Base-by-base conservation (phyloP, 2,797 vertebrate genomes). In the Iguana delicatissima region DNA sequence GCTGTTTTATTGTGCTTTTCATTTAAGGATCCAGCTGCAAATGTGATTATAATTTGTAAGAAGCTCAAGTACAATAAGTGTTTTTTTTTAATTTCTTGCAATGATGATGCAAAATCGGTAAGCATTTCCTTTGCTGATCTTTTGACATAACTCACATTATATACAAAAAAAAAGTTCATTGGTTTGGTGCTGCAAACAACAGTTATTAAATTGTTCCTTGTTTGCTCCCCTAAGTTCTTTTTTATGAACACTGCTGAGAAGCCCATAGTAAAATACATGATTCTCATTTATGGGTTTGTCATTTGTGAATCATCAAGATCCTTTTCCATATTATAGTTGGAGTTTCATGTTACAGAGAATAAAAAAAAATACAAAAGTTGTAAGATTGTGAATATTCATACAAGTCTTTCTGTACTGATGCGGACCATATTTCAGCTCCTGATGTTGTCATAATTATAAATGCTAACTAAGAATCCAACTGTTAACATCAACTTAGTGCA, bases 381-480 rank as follows among this genome's bases (percentile, higher is more conserved):
- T 73, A 18, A 87, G 57, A 76, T 1, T 0, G 0, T 67, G 14
- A 85, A 32, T 55, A 55, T 82, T 88, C 52, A 38, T 22, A 52
- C 88, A 67, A 62, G 69, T 1, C 0, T 22, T 0, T 76, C 57
- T 46, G 73, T 22, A 73, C 26, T 29, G 80, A 52, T 38, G 12
- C 38, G 32, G 12, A 0, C 0, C 0, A 52, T 46, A 0, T 52
- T 0, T 50, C 20, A 20, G 67, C n/a, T 84, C 86, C 4, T 0
- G 0, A 0, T 3, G 52, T 88, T 80, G 13, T 16, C 18, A 32
- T 89, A 50, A 85, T 57, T 22, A 16, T 0, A 50, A 0, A 1
- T 57, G 14, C 32, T 57, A 84, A 35, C 14, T 5, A 18, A 38
- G 12, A 20, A 42, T 76, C 32, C 35, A 76, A 76, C 35, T 16